Conservation (phyloP, 2,113 vertebrate species). For the Otolemur garnettii region DNA sequence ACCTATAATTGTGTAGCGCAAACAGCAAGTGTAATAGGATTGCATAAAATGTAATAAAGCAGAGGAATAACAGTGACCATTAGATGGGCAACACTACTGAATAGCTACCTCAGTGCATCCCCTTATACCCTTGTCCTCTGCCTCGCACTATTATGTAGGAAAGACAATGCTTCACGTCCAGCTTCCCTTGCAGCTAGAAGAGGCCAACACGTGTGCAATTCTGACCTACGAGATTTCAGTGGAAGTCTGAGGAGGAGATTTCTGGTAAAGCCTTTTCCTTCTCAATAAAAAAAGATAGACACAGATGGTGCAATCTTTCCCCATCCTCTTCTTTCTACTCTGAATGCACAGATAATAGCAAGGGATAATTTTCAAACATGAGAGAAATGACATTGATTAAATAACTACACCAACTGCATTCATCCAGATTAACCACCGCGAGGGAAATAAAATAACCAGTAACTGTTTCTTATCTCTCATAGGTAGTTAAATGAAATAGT, state of each 20-base stretch:
- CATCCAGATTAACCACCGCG: background rate
- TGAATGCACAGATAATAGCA: slow-evolving; percentile 20
- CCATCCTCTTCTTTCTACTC: background rate
- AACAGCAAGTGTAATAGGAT: background rate
- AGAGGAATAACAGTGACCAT: background rate
- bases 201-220: background rate
- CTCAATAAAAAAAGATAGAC: background rate
- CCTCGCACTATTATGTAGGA: background rate
- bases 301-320: background rate
- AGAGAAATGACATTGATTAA: background rate
- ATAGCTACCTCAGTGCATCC: accelerated
- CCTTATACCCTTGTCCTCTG: background rate
- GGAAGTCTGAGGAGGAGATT: background rate
- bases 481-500: background rate
- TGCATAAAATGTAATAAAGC: background rate
- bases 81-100: background rate
- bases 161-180: background rate
- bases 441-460: background rate
- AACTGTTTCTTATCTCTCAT: background rate
- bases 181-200: background rate
- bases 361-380: background rate
- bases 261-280: background rate
- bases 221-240: background rate
- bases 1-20: background rate
- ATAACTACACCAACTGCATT: background rate